These are phyloP conservation scores for Pocillopora grandis DNA, from an alignment of 92 coral and sea anemone species.

Conservation along the genomic window DNA sequence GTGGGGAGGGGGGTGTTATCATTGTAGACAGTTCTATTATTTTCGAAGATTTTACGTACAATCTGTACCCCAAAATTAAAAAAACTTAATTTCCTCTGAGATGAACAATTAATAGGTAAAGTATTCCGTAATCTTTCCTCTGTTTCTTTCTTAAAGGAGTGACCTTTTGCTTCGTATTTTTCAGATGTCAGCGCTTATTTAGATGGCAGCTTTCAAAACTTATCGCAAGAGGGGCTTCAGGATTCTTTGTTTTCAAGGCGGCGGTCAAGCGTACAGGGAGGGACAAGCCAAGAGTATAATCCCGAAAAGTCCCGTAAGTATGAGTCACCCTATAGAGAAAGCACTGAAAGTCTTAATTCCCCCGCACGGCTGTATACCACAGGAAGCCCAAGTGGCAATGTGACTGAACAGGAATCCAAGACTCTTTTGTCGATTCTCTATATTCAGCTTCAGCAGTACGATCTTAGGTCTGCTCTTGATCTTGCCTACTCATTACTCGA, in stretches of 20 bases:
- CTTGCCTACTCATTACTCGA: constrained; percentile 82
- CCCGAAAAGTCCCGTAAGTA: constrained; percentile 21
- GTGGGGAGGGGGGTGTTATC: no score
- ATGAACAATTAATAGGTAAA: no score
- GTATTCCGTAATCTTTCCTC: no score
- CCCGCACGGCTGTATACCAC: constrained; percentile 22
- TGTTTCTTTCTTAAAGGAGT: no score
- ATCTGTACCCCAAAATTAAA: no score
- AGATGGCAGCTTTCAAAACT: constrained; percentile 22
- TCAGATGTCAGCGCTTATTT: constrained; percentile 26
- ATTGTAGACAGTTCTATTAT: no score
- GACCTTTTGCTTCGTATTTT: not conserved
- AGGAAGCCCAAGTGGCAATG: constrained; percentile 13
- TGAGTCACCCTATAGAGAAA: constrained; percentile 11
- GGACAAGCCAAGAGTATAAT: not conserved
- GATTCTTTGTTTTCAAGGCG: constrained; percentile 66
- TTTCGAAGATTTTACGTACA: no score
- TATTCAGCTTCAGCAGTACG: constrained; percentile 82
- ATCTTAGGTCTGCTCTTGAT: constrained; percentile 80
- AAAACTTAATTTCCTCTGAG: no score
- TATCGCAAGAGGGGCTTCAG: constrained; percentile 36
- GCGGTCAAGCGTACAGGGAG: constrained; percentile 19
- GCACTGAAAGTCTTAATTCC: not conserved
- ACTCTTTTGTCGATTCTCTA: constrained; percentile 84
- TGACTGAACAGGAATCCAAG: constrained; percentile 58